Evolutionary conservation across 1,140 invertebrate species (phyloP).

Genomic region (Pseudomyrmex dendroicus): DNA sequence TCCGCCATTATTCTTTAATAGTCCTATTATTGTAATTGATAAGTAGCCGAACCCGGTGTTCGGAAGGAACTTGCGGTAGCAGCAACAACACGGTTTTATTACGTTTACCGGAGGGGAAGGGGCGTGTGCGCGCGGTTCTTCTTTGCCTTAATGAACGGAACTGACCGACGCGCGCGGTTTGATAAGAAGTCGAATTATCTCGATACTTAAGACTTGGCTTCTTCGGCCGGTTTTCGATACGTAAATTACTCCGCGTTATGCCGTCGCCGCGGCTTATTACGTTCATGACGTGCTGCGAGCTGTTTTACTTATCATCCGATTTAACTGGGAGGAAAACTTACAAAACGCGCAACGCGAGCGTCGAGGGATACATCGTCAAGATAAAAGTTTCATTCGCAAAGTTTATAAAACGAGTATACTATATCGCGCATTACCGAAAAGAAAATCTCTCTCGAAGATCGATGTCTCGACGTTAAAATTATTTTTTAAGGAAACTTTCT

Average conservation of each 20-base stretch:
- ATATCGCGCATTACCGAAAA: not conserved
- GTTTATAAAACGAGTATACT: not conserved
- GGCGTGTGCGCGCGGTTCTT: slow-evolving; percentile 42
- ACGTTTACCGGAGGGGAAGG: slow-evolving; percentile 45
- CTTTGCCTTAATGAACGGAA: slow-evolving; percentile 73
- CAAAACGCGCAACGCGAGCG: not conserved
- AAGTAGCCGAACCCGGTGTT: slow-evolving; percentile 60
- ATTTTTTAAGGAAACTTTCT: not conserved
- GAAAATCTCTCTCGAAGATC: not conserved
- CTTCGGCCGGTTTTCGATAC: slow-evolving; percentile 6
- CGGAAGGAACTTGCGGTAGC: slow-evolving; percentile 54
- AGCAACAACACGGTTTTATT: slow-evolving; percentile 69
- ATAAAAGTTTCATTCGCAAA: not conserved
- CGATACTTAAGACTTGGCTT: slow-evolving; percentile 40
- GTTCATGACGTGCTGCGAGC: slow-evolving; percentile 32
- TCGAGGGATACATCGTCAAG: not conserved
- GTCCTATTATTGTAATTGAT: slow-evolving; percentile 75
- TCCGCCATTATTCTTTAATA: slow-evolving; percentile 74
- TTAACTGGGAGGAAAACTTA: slow-evolving; percentile 8
- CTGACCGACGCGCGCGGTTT: slow-evolving; percentile 56
- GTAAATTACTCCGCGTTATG: slow-evolving; percentile 40
- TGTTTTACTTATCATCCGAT: slow-evolving; percentile 34
- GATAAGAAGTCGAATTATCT: slow-evolving; percentile 74
- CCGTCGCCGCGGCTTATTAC: slow-evolving; percentile 59
- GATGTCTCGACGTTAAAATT: not conserved